Conservation (phyloP, 2,888 invertebrate species). For the Eubasilissa splendida region DNA sequence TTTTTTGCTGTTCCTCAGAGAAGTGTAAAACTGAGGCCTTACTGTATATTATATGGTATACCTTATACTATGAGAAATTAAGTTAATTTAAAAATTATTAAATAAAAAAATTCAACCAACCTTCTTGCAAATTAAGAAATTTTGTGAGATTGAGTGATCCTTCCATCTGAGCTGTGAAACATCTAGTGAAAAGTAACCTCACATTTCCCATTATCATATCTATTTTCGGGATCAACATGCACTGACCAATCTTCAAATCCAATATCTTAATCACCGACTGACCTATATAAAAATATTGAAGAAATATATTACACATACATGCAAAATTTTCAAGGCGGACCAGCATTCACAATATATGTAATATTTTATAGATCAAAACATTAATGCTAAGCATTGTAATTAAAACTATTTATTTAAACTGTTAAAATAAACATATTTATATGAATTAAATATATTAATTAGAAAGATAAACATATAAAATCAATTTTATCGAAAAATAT, state of each 20-base stretch:
- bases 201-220: slow-evolving; percentile 70
- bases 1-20: no score
- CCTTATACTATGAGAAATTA: neutral
- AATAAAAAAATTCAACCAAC: slow-evolving; percentile 24
- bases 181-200: slow-evolving; percentile 66
- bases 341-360: no score
- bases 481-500: no score
- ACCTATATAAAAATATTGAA: slow-evolving; percentile 64
- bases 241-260: slow-evolving; percentile 76
- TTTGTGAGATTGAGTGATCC: slow-evolving; percentile 66
- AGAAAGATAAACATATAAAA: no score
- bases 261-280: slow-evolving; percentile 76
- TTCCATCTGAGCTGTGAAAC: slow-evolving; percentile 68
- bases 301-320: neutral
- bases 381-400: no score
- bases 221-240: slow-evolving; percentile 72
- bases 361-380: no score
- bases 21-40: no score
- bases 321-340: no score
- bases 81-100: neutral
- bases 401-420: no score
- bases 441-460: no score
- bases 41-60: neutral
- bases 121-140: slow-evolving; percentile 60
- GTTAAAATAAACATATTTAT: no score